Base-by-base conservation (phyloP, 2,113 vertebrate species). In the Stictonetta naevosa region DNA sequence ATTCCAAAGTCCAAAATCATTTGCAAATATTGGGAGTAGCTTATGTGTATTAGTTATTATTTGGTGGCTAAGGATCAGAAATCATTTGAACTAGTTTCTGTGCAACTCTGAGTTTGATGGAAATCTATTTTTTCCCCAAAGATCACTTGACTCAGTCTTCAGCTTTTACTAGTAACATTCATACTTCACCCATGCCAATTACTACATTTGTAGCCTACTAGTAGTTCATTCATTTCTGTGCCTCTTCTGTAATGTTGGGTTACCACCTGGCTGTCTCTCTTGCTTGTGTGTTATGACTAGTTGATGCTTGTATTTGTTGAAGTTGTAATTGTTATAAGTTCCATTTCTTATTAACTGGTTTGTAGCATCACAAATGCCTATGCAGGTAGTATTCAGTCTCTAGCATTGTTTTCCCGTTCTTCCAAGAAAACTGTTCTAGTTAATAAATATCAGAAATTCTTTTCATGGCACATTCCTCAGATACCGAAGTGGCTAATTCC, bases 361-460 rank as follows among this genome's bases (percentile, higher is more conserved):
- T 78, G 46, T 88, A 74, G 52, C 21, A 13, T 5, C 46, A 25
- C 36, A 83, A 79, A 66, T 71, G 22, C 7, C 52, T 52, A 2
- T 48, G 48, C 76, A 84, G 90, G 73, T 81, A 17, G 15, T 23
- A 11, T 58, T 62, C 64, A 23, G 44, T 38, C 33, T 81, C 46
- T 73, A 42, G 60, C 0, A 2, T 48, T 73, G 53, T 50, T 88
- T 77, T 78, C 36, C 55, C 90, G 34, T 77, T 83, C 87, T 95
- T 80, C 69, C 25, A 22, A 92, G 81, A 33, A 92, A 92, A 87
- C 78, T 5, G 0, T 75, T 69, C 76, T 78, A 52, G 93, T 94
- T 96, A 95, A 95, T 96, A 92, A 91, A 79, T 93, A 91, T 55
- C 71, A 92, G 72, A 88, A 95, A 86, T 91, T 83, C 87, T 87